Evolutionary conservation across 2,113 vertebrate species (phyloP).

Genomic region (Hucho hucho): DNA sequence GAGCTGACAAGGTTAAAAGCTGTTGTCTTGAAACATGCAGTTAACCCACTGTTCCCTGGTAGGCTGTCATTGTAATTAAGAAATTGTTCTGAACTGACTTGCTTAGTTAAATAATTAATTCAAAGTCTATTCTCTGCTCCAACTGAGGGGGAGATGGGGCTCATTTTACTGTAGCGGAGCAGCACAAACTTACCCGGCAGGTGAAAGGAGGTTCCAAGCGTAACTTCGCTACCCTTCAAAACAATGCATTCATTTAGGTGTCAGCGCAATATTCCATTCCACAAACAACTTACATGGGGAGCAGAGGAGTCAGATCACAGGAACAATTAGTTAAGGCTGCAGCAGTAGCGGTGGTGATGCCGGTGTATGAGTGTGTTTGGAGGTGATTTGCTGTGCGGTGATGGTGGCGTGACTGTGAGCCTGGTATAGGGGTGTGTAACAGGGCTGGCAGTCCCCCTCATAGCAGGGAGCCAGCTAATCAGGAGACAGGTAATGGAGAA

Average conservation of each 20-base stretch:
- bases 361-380: slow-evolving; percentile 2
- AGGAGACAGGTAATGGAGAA: slow-evolving; percentile 40
- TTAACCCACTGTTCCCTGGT: no score
- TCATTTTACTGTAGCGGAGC: not conserved
- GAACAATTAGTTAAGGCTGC: slow-evolving; percentile 9
- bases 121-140: not conserved
- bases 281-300: slow-evolving; percentile 27
- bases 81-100: no score
- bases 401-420: slow-evolving; percentile 10
- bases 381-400: slow-evolving; percentile 39
- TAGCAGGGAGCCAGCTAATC: slow-evolving; percentile 61
- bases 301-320: slow-evolving; percentile 28
- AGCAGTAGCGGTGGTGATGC: slow-evolving; percentile 30
- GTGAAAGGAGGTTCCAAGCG: no score
- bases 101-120: no score
- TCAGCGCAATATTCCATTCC: no score
- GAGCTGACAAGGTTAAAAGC: no score
- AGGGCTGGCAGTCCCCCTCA: slow-evolving; percentile 28
- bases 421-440: slow-evolving; percentile 41
- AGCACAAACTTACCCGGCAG: no score
- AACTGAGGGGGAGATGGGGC: not conserved
- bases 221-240: no score
- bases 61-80: no score
- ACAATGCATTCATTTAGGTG: not conserved
- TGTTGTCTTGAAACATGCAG: no score